phyloP scores from a whole-genome alignment of 1,140 invertebrate genomes.

The Psix sp. region DNA sequence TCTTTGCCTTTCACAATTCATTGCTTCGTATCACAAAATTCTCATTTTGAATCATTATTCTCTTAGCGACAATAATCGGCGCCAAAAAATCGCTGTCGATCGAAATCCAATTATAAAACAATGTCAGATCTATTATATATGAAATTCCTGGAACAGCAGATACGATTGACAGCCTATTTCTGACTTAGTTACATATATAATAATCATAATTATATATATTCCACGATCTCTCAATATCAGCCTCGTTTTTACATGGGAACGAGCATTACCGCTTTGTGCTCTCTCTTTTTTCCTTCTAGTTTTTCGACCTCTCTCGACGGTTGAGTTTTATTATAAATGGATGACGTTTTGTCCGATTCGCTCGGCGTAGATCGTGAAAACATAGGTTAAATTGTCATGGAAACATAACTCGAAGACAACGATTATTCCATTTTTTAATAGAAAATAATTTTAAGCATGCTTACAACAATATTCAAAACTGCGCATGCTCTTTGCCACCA shows the following conservation, averaged over 20 bases:
- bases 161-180: constrained; percentile 7
- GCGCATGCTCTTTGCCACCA: constrained; percentile 22
- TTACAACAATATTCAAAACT: constrained; percentile 28
- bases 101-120: not conserved
- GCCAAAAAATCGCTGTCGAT: constrained; percentile 31
- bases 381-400: constrained; percentile 43
- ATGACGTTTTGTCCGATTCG: constrained; percentile 44
- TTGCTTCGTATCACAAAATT: constrained; percentile 47
- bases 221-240: constrained; percentile 43
- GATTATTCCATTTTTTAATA: constrained; percentile 10
- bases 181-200: constrained; percentile 29
- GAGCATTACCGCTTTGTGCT: constrained; percentile 25
- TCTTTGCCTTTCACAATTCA: constrained; percentile 29
- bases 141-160: not conserved
- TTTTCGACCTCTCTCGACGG: too few species aligned
- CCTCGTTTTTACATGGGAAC: constrained; percentile 34
- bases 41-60: too few species aligned
- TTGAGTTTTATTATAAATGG: constrained; percentile 4
- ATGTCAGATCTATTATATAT: not conserved
- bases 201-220: constrained; percentile 28
- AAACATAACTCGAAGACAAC: constrained; percentile 31
- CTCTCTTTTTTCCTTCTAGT: constrained; percentile 27
- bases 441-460: not conserved
- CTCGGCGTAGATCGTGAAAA: constrained; percentile 23
- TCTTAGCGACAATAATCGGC: too few species aligned